Evolutionary conservation across 2,888 invertebrate genomes (phyloP).

Genomic region (Drosophila siamana): DNA sequence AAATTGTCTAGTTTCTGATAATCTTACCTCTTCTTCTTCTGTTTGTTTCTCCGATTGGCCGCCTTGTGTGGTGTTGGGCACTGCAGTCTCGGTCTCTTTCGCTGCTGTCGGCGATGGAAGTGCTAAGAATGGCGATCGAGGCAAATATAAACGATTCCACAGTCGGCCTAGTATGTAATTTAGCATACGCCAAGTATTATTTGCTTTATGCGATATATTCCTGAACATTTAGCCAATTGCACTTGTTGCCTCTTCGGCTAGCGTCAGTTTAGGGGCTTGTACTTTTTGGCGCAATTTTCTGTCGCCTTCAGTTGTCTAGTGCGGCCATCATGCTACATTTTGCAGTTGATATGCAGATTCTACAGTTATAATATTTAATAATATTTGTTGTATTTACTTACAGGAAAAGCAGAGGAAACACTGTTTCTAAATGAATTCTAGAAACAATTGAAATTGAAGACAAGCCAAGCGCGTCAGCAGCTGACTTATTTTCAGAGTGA

Average conservation of each 20-base stretch:
- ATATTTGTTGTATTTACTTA: background rate
- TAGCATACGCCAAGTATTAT: conserved; percentile 58
- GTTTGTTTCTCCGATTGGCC: conserved; percentile 11
- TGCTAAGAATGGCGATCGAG: conserved; percentile 53
- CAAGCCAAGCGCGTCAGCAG: conserved; percentile 69
- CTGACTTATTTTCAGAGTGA: conserved; percentile 40
- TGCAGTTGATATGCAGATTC: conserved; percentile 10
- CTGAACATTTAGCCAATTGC: conserved; percentile 57
- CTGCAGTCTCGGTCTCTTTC: background rate
- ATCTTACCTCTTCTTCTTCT: conserved; percentile 73
- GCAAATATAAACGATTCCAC: conserved; percentile 62
- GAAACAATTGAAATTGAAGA: conserved; percentile 63
- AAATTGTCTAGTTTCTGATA: conserved; percentile 36
- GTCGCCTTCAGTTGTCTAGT: background rate
- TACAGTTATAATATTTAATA: background rate
- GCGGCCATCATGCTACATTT: conserved; percentile 14
- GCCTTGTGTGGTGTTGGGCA: conserved; percentile 5
- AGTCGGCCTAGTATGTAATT: conserved; percentile 48
- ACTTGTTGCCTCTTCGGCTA: conserved; percentile 29
- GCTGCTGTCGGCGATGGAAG: conserved; percentile 40
- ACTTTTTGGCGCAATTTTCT: conserved; percentile 66
- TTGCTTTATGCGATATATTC: conserved; percentile 29
- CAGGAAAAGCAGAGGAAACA: conserved; percentile 1
- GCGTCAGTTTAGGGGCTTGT: conserved; percentile 14
- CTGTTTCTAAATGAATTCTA: conserved; percentile 24